These are phyloP conservation scores for Brachionus rotundiformis DNA, from an alignment of 1,140 invertebrate species.

Conservation along the genomic window DNA sequence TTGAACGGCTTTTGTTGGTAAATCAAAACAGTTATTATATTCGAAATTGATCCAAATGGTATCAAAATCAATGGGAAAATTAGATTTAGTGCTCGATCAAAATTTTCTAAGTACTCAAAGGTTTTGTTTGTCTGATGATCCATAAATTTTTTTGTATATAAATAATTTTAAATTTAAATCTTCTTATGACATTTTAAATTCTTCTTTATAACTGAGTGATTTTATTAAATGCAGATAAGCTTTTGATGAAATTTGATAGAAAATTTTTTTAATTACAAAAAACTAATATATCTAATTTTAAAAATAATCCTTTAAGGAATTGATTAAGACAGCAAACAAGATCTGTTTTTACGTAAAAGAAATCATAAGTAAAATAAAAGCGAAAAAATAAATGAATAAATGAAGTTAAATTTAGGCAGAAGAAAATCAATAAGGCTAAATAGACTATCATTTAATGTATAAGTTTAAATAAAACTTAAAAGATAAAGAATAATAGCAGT, in stretches of 20 bases:
- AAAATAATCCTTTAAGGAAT: background rate
- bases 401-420: background rate
- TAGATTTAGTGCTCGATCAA: background rate
- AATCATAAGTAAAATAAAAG: background rate
- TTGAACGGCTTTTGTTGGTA: slow-evolving; percentile 17
- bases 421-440: background rate
- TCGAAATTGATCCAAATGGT: slow-evolving; percentile 20
- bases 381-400: background rate
- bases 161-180: too few relatives aligned
- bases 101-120: background rate
- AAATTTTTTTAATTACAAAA: background rate
- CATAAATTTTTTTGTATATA: background rate
- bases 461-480: background rate
- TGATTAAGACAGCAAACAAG: background rate
- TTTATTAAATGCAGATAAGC: background rate
- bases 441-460: background rate
- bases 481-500: background rate
- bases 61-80: slow-evolving; percentile 16
- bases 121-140: background rate
- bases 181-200: too few relatives aligned
- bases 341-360: background rate
- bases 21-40: slow-evolving; percentile 7
- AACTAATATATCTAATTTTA: background rate
- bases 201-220: background rate
- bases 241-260: background rate